Evolutionary conservation across 2,888 invertebrate genomes (phyloP).

Genomic region (Drosophila borealis): DNA sequence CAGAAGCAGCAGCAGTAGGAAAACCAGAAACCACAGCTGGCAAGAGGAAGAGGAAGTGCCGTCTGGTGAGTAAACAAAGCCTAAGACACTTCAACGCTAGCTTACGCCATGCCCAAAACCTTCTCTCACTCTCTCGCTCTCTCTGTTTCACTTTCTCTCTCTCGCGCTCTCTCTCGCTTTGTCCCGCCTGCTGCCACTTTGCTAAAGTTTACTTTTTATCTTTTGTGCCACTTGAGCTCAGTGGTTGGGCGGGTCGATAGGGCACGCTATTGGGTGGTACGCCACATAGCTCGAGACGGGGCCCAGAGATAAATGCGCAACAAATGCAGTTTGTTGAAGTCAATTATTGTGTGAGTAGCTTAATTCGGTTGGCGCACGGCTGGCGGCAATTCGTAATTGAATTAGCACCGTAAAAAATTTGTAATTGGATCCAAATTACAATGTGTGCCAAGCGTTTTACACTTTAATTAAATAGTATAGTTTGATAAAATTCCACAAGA

Average conservation of each 20-base stretch:
- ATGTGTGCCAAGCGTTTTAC: slow-evolving; percentile 5
- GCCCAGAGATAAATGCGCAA: slow-evolving; percentile 73
- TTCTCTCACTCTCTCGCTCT: neutral
- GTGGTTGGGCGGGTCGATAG: slow-evolving; percentile 18
- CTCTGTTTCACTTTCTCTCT: neutral
- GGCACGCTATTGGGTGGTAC: slow-evolving; percentile 14
- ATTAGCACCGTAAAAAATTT: slow-evolving; percentile 45
- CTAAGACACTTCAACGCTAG: slow-evolving; percentile 57
- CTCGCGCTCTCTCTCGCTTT: neutral
- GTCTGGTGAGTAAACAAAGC: slow-evolving; percentile 66
- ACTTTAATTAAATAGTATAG: neutral
- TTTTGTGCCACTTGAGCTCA: slow-evolving; percentile 61
- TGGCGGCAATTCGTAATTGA: slow-evolving; percentile 42
- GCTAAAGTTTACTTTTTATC: slow-evolving; percentile 70
- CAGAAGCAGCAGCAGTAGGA: slow-evolving; percentile 13
- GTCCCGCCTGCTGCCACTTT: slow-evolving; percentile 15
- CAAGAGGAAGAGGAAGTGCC: slow-evolving; percentile 49
- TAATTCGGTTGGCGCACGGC: slow-evolving; percentile 55
- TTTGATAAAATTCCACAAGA: neutral
- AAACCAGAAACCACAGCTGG: slow-evolving; percentile 31
- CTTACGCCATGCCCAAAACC: slow-evolving; percentile 28
- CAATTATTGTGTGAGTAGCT: slow-evolving; percentile 77
- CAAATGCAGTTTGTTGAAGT: slow-evolving; percentile 78
- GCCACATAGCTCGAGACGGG: slow-evolving; percentile 36
- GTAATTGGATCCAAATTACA: slow-evolving; percentile 42